Percentiles rank a stretch among this genome's conserved stretches.
Evolutionary conservation across 2,113 vertebrate species (phyloP).

Genomic region (Melanerpes aurifrons): DNA sequence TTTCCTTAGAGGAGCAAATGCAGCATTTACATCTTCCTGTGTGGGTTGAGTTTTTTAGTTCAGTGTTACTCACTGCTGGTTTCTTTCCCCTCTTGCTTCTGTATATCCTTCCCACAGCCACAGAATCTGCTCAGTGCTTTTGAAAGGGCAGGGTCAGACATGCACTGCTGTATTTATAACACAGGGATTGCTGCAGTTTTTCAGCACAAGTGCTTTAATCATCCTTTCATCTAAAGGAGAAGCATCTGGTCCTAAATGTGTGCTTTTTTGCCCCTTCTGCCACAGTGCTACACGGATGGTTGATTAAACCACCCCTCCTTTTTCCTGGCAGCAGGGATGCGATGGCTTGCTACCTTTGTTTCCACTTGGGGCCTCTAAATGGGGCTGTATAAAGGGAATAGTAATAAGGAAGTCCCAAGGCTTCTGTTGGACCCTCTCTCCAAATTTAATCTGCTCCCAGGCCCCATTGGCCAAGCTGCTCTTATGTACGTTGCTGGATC

Average conservation of each 20-base stretch:
- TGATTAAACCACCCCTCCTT: conserved; percentile 46
- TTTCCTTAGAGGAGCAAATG: not conserved
- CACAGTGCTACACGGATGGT: conserved; percentile 29
- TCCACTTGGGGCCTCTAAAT: conserved; percentile 57
- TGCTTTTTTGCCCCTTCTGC: conserved; percentile 41
- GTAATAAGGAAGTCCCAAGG: conserved; percentile 27
- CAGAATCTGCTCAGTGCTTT: not conserved
- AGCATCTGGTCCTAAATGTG: conserved; percentile 69
- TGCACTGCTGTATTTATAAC: conserved; percentile 1
- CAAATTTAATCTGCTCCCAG: not conserved
- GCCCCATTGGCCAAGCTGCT: not conserved
- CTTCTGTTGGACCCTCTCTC: conserved; percentile 1
- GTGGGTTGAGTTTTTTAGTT: not conserved
- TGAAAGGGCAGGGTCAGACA: conserved; percentile 6
- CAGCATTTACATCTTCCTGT: not conserved
- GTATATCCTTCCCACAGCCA: not conserved
- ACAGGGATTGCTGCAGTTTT: not conserved
- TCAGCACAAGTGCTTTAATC: conserved; percentile 54
- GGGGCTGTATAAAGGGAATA: conserved; percentile 16
- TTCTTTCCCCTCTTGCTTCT: not conserved
- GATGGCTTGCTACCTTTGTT: conserved; percentile 54
- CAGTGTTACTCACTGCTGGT: not conserved
- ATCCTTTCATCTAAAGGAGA: conserved; percentile 52
- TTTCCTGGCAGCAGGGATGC: conserved; percentile 55
- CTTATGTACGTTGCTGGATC: not conserved